Evolutionary conservation across 1,140 invertebrate species (phyloP), one percentile per base, ranked within the genome.

Genomic region (Lepidurus apus): DNA sequence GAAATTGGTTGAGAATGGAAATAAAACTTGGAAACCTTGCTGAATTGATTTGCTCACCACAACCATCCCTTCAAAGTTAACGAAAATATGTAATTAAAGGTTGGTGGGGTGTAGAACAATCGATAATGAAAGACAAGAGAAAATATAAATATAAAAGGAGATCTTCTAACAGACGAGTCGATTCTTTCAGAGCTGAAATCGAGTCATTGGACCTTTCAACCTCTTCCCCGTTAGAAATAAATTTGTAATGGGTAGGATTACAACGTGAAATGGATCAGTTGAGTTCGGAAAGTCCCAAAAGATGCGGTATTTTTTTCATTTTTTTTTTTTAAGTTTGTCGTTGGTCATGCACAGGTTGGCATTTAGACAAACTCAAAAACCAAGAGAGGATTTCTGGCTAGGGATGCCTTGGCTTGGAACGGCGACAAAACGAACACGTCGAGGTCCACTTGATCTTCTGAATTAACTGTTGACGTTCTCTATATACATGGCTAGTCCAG

Each of bases 381-480:
- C 13, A 34, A 34, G 53, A 21, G 21, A 21, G 53, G 53, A 65
- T 65, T 65, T 65, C 53, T 65, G 53, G 53, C 53, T 65, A 65
- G 17, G 17, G 13, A 65, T 65, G n/a, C 53, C 53, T 65, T 65
- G 53, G 13, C 1, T 65, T 65, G 53, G 53, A 65, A 65, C 53
- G 53, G 53, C 53, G 53, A 65, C 53, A 65, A 65, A 65, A 65
- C 53, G 53, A 65, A 65, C 53, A 65, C 53, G 53, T 65, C n/a
- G 53, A 65, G 53, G 53, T 65, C 53, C 53, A 65, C 53, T 65
- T 65, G 53, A 7, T 65, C 17, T 21, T 65, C 53, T 65, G 53
- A 65, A 65, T 65, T 65, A 65, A 65, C 17, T 65, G 53, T 65
- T 65, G 53, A 65, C 53, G 53, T 21, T 65, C 53, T 65, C 53